phyloP scores from a whole-genome alignment of 2,797 vertebrate genomes.

The Bradypodion pumilum region DNA sequence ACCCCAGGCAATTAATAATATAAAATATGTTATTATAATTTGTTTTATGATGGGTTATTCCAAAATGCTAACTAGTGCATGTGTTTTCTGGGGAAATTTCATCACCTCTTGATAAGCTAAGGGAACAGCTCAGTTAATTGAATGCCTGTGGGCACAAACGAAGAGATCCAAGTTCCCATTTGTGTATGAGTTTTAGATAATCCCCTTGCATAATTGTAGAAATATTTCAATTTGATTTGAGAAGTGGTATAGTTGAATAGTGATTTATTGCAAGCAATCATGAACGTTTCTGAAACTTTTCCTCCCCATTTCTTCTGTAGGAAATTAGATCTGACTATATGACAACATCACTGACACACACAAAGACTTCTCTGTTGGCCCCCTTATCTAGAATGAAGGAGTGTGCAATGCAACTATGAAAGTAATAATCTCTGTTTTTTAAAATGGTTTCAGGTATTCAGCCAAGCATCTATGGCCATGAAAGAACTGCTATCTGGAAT shows the following conservation, averaged over 20 bases:
- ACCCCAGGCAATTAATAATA: constrained; percentile 5
- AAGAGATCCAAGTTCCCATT: not conserved
- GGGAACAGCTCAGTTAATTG: constrained; percentile 1
- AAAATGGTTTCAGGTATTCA: not conserved
- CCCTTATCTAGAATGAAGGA: not conserved
- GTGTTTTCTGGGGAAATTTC: not conserved
- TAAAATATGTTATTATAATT: not conserved
- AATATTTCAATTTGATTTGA: not conserved
- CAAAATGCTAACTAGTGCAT: not conserved
- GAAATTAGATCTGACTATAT: not conserved
- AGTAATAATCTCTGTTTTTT: not conserved
- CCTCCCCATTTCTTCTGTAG: not conserved
- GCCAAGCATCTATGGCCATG: not conserved
- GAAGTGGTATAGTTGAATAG: not conserved
- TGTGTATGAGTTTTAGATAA: not conserved
- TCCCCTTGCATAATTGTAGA: not conserved
- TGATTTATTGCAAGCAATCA: not conserved
- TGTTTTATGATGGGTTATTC: not conserved
- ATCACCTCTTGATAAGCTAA: constrained; percentile 5
- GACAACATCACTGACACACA: not conserved
- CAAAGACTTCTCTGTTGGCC: not conserved
- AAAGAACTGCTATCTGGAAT: not conserved
- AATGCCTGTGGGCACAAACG: constrained; percentile 8
- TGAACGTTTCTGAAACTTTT: not conserved
- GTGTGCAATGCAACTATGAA: not conserved